Evolutionary conservation across 37 sponge, comb jelly and placozoan genomes (phyloP), one percentile per base, ranked within the genome.

Genomic region (Aplysina aerophoba): DNA sequence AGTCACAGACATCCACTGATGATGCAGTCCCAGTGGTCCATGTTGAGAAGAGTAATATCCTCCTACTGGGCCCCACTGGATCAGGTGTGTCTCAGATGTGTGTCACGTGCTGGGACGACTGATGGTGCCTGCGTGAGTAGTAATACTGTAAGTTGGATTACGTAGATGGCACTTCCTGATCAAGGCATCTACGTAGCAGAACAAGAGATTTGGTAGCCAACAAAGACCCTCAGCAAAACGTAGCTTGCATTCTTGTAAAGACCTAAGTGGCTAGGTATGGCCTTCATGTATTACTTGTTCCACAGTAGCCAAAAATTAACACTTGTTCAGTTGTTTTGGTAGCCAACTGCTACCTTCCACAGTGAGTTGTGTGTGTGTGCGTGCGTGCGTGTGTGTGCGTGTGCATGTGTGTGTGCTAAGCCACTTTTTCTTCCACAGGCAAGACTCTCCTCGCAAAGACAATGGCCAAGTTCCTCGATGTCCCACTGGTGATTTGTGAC

Each of bases 401-500:
- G 5, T 39, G 27, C 31, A 24, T 75, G 68, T 15, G 73, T 79
- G 16, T 55, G 81, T 79, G 15, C 39, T n/a, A n/a, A n/a, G n/a
- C n/a, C n/a, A n/a, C n/a, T 80, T 13, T 61, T 11, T 22, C 61
- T 44, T 44, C 8, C 6, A 8, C 63, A 98, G 98, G 98, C 22
- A 98, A 98, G 72, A 98, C 98, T 0, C 84, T 96, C 11, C 79
- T 98, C 37, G 97, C 94, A 27, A 92, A 94, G 87, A 94, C 92
- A 6, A 79, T 96, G 68, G 96, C 98, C 44, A 89, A 87, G 80
- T 90, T 64, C 74, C 91, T 99, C 57, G 96, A 99, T 58, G 97
- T 99, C 4, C 99, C 99, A 0, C 66, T 99, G 80, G 97, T 91
- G 36, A 97, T 99, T 54, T 99, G 99, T 93, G 99, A 99, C 88